phyloP scores from a whole-genome alignment of 2,888 invertebrate genomes.

The Lissocephala sabroskyi region DNA sequence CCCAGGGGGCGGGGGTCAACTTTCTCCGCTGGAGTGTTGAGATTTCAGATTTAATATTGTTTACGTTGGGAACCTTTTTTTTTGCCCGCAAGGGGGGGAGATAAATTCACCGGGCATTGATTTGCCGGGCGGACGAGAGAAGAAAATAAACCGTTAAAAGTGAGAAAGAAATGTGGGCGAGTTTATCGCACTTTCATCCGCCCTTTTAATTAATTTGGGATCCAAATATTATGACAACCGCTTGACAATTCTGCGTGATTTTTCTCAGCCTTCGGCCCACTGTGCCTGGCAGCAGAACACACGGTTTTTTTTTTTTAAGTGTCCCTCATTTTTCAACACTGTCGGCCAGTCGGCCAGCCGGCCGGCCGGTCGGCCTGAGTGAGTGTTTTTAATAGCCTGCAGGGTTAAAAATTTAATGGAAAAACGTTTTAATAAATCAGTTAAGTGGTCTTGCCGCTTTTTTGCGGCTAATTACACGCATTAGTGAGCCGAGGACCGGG shows the following conservation, averaged over 20 bases:
- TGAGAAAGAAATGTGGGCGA: slow-evolving; percentile 25
- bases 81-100: slow-evolving; percentile 1
- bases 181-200: slow-evolving; percentile 57
- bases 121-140: slow-evolving; percentile 22
- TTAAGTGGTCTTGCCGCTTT: slow-evolving; percentile 65
- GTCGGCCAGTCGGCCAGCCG: slow-evolving; percentile 7
- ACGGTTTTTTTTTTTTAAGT: too few species aligned
- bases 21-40: slow-evolving; percentile 61
- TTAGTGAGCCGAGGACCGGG: slow-evolving; percentile 30
- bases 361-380: slow-evolving; percentile 4
- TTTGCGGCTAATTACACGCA: slow-evolving; percentile 66
- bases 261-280: slow-evolving; percentile 13
- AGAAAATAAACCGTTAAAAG: slow-evolving; percentile 29
- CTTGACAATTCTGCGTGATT: neutral
- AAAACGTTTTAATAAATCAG: slow-evolving; percentile 65
- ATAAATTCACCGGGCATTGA: slow-evolving; percentile 34
- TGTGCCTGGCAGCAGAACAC: slow-evolving; percentile 38
- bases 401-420: slow-evolving; percentile 66
- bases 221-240: too few species aligned
- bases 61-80: slow-evolving; percentile 44
- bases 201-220: slow-evolving; percentile 55
- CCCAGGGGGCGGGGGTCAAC: slow-evolving; percentile 25
- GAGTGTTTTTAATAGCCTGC: slow-evolving; percentile 58
- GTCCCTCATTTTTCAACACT: slow-evolving; percentile 52
- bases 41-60: slow-evolving; percentile 64